A percentile compares a stretch with the other conserved stretches of the same genome.
Conservation (phyloP, 2,113 vertebrate species). For the Crotalus tigris region DNA sequence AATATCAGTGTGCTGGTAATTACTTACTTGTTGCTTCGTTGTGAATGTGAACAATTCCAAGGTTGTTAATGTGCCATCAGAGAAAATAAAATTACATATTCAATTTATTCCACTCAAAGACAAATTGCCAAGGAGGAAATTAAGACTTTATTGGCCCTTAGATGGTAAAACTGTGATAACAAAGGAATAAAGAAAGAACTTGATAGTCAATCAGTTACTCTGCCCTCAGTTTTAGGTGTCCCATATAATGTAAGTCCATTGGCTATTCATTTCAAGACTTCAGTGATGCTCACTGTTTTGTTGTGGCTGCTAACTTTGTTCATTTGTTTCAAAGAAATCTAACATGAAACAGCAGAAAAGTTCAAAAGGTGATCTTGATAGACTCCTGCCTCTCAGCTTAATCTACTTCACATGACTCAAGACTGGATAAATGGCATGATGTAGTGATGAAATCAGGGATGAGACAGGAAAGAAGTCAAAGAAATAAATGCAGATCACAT, state of each 20-base stretch:
- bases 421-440: not conserved
- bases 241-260: rapidly evolving
- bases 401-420: not conserved
- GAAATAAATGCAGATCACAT: not conserved
- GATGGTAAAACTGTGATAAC: rapidly evolving
- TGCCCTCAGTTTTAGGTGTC: not conserved
- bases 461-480: not conserved
- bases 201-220: rapidly evolving
- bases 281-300: not conserved
- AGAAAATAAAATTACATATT: conserved; percentile 72
- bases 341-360: not conserved
- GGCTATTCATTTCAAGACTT: rapidly evolving
- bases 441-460: not conserved
- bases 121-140: conserved; percentile 62
- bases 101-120: conserved; percentile 62
- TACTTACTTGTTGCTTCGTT: conserved; percentile 71
- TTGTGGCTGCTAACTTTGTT: not conserved
- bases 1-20: conserved; percentile 62
- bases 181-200: not conserved
- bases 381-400: not conserved
- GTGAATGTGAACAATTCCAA: conserved; percentile 64
- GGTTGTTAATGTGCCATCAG: conserved; percentile 63
- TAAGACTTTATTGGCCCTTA: conserved; percentile 55
- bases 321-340: not conserved
- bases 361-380: not conserved